phyloP scores from a whole-genome alignment of 2,888 invertebrate species.

The Hemicrepidius hirtus region DNA sequence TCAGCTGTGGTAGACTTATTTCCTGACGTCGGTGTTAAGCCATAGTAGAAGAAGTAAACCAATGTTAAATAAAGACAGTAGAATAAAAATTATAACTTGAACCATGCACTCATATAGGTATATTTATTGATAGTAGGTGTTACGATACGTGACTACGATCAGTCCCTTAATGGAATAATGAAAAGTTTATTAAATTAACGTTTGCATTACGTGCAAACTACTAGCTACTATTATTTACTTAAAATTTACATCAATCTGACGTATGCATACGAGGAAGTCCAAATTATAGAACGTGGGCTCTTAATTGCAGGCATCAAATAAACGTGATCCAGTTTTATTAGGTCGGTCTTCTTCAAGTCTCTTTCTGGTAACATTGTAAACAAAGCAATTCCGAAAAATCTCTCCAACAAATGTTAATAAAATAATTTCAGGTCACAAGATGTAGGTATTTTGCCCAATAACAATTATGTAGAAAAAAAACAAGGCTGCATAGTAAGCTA shows the following conservation, averaged over 20 bases:
- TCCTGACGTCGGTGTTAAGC: too few species aligned
- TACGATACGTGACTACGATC: background rate
- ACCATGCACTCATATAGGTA: too few species aligned
- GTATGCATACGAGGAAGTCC: conserved; percentile 35
- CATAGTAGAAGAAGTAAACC: too few species aligned
- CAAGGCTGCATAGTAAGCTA: too few species aligned
- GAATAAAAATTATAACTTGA: too few species aligned
- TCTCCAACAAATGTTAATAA: background rate
- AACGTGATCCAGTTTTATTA: conserved; percentile 28
- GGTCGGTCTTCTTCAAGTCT: conserved; percentile 20
- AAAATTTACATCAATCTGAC: conserved; percentile 39
- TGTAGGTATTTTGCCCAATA: too few species aligned
- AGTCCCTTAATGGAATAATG: conserved; percentile 12
- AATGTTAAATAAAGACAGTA: too few species aligned
- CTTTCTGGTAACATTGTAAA: background rate
- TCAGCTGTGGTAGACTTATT: too few species aligned
- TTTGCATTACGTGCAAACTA: conserved; percentile 21
- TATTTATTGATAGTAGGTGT: too few species aligned
- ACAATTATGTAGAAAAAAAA: too few species aligned
- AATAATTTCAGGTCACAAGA: too few species aligned
- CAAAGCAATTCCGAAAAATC: conserved; percentile 3
- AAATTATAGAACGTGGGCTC: conserved; percentile 40
- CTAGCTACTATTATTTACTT: conserved; percentile 36
- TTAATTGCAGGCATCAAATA: conserved; percentile 33
- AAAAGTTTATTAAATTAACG: conserved; percentile 17